phyloP scores from a whole-genome alignment of 92 coral and sea anemone genomes.

The Isaurus tuberculatus region DNA sequence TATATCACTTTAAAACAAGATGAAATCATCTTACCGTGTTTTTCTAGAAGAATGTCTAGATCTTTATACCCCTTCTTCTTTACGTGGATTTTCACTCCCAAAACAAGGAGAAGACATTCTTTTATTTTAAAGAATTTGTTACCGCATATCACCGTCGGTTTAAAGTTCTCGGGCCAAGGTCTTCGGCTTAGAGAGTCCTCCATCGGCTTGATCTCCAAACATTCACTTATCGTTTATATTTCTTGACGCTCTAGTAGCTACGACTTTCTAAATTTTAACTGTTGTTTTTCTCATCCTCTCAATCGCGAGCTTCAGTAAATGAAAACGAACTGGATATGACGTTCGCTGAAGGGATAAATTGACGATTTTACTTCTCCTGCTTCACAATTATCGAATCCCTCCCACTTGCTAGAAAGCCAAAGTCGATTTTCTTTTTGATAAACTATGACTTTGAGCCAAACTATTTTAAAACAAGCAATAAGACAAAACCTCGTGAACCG shows the following conservation, averaged over 20 bases:
- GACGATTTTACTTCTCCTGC: too few species aligned
- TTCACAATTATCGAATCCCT: too few species aligned
- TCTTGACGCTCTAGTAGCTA: neutral
- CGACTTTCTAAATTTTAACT: too few species aligned
- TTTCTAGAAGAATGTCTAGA: slow-evolving; percentile 41
- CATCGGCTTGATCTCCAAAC: neutral
- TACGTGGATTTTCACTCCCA: slow-evolving; percentile 42
- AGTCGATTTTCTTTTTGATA: too few species aligned
- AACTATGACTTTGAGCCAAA: too few species aligned
- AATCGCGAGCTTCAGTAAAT: too few species aligned
- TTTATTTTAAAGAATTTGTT: slow-evolving; percentile 27
- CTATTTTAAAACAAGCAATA: too few species aligned
- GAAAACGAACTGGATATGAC: too few species aligned
- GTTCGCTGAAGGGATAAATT: too few species aligned
- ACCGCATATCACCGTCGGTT: slow-evolving; percentile 16
- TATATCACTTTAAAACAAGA: neutral
- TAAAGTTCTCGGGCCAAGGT: slow-evolving; percentile 40
- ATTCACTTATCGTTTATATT: neutral
- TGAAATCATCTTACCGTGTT: slow-evolving; percentile 28
- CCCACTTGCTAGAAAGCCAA: too few species aligned
- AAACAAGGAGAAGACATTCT: slow-evolving; percentile 29
- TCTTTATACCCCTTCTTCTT: slow-evolving; percentile 45
- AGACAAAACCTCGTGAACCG: too few species aligned
- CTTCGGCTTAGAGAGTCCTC: neutral
- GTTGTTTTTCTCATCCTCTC: too few species aligned